These are phyloP conservation scores for Muscicapa comitata DNA, from an alignment of 2,797 vertebrate genomes.

Conservation along the genomic window DNA sequence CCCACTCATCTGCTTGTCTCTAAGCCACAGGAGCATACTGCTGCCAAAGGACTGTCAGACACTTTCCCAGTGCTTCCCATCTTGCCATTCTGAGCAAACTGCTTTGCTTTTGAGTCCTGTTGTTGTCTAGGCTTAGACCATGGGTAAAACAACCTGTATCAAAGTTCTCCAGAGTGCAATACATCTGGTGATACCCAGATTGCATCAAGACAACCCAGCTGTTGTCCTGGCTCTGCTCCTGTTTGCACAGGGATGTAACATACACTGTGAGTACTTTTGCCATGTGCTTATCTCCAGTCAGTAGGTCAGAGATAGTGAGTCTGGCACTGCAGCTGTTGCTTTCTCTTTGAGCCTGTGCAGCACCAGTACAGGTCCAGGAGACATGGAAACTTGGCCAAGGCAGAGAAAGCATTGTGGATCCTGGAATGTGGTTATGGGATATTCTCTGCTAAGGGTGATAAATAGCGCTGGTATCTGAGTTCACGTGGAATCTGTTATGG, in stretches of 20 bases:
- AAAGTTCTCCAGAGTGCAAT: neutral
- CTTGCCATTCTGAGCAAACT: neutral
- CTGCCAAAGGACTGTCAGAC: neutral
- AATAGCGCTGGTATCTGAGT: neutral
- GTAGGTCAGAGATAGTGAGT: neutral
- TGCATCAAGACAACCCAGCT: neutral
- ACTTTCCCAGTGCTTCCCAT: neutral
- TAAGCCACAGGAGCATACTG: neutral
- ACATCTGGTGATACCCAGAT: neutral
- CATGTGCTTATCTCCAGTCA: fast-evolving
- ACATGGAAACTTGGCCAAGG: neutral
- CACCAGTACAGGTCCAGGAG: neutral
- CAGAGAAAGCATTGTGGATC: neutral
- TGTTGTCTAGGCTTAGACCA: neutral
- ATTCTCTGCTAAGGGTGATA: neutral
- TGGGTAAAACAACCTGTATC: neutral
- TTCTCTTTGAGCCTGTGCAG: neutral
- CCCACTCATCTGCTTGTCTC: neutral
- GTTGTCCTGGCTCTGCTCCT: neutral
- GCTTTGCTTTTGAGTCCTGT: neutral
- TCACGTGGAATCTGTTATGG: neutral
- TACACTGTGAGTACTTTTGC: neutral
- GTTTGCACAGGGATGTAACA: neutral
- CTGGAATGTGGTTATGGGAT: neutral
- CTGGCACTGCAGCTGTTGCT: neutral